phyloP scores from a whole-genome alignment of 1,140 invertebrate species.

The Leucophenga varia region DNA sequence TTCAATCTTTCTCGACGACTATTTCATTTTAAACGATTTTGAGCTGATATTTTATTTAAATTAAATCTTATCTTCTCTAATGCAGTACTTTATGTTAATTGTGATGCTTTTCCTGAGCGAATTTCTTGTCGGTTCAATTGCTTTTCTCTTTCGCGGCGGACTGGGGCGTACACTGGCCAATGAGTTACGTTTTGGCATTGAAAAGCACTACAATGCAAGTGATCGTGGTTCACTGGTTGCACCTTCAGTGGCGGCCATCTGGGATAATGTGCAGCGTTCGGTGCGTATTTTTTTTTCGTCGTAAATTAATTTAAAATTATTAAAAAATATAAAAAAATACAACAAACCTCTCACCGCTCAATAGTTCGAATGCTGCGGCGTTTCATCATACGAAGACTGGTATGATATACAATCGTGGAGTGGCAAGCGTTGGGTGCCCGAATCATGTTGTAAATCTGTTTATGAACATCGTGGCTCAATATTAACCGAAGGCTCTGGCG shows the following conservation, averaged over 20 bases:
- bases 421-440: slow-evolving; percentile 70
- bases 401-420: slow-evolving; percentile 79
- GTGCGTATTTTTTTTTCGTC: slow-evolving; percentile 58
- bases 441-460: slow-evolving; percentile 73
- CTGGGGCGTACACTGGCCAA: slow-evolving; percentile 65
- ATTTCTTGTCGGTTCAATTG: slow-evolving; percentile 73
- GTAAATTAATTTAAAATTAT: too few relatives aligned
- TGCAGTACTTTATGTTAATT: slow-evolving; percentile 82
- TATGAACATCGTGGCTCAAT: slow-evolving; percentile 50
- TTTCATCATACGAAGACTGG: slow-evolving; percentile 80
- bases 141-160: slow-evolving; percentile 74
- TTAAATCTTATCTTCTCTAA: slow-evolving; percentile 22
- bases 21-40: not conserved
- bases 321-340: not conserved
- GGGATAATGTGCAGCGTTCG: slow-evolving; percentile 73
- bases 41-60: not conserved
- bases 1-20: not conserved
- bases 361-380: slow-evolving; percentile 84
- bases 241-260: slow-evolving; percentile 66
- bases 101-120: slow-evolving; percentile 77
- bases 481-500: slow-evolving; percentile 57
- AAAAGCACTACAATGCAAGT: slow-evolving; percentile 68
- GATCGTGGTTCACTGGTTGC: slow-evolving; percentile 60
- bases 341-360: not conserved
- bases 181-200: slow-evolving; percentile 70